Evolutionary conservation across 2,888 invertebrate species (phyloP).

Genomic region (Polydrusus cervinus): DNA sequence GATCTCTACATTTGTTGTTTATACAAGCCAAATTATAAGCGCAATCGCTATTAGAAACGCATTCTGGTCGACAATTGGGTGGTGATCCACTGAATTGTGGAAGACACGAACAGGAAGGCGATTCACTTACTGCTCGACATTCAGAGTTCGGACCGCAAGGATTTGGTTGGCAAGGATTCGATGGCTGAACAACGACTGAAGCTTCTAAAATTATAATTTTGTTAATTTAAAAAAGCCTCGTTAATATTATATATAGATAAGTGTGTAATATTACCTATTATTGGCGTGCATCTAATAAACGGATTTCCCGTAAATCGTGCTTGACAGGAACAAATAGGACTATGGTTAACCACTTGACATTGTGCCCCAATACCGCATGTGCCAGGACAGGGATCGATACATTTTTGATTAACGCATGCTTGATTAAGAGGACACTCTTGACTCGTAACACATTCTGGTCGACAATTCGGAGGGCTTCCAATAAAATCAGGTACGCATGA

Average conservation of each 20-base stretch:
- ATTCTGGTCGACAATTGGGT: slow-evolving; percentile 87
- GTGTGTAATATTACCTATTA: slow-evolving; percentile 50
- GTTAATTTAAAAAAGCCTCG: not conserved
- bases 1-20: slow-evolving; percentile 84
- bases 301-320: slow-evolving; percentile 82
- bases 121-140: slow-evolving; percentile 79
- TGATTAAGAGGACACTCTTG: slow-evolving; percentile 83
- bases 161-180: slow-evolving; percentile 83
- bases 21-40: slow-evolving; percentile 80
- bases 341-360: slow-evolving; percentile 87
- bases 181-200: slow-evolving; percentile 67
- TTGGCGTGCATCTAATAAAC: slow-evolving; percentile 79
- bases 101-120: slow-evolving; percentile 84
- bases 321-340: slow-evolving; percentile 86
- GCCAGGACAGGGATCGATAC: slow-evolving; percentile 87
- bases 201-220: slow-evolving; percentile 55
- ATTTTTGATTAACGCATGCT: slow-evolving; percentile 86
- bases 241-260: slow-evolving; percentile 16
- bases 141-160: slow-evolving; percentile 88
- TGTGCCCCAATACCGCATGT: slow-evolving; percentile 85
- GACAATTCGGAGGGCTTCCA: slow-evolving; percentile 85
- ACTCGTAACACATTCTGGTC: slow-evolving; percentile 84
- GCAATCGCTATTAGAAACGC: slow-evolving; percentile 85
- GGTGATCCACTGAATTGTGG: slow-evolving; percentile 80
- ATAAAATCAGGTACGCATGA: slow-evolving; percentile 82